phyloP scores from a whole-genome alignment of 1,140 invertebrate species.

The Odontomachus brunneus region DNA sequence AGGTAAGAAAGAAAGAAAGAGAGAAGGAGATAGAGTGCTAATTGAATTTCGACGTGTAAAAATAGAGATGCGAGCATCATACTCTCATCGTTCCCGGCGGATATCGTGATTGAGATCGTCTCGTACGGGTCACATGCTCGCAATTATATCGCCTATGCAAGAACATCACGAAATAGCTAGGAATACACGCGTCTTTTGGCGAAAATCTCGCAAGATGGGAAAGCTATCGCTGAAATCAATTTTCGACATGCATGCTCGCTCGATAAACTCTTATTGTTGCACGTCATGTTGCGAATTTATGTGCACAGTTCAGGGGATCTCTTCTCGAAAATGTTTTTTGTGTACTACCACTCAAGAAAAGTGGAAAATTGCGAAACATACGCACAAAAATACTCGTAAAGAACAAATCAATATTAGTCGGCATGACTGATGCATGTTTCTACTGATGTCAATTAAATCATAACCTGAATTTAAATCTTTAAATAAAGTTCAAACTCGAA shows the following conservation, averaged over 20 bases:
- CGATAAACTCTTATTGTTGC: too few species aligned
- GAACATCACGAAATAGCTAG: neutral
- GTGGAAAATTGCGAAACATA: constrained; percentile 4
- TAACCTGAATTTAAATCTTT: too few species aligned
- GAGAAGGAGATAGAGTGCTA: too few species aligned
- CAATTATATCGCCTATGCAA: neutral
- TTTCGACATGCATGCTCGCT: too few species aligned
- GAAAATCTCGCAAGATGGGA: too few species aligned
- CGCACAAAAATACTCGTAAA: neutral
- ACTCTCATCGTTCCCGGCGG: neutral
- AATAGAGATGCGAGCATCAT: constrained; percentile 28
- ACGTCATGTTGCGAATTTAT: too few species aligned
- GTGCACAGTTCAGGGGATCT: neutral
- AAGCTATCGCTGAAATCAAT: too few species aligned
- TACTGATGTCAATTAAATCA: too few species aligned
- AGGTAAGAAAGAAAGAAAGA: constrained; percentile 78
- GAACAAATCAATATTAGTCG: neutral
- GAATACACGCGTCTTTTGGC: neutral
- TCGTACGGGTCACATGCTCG: neutral
- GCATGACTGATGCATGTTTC: too few species aligned
- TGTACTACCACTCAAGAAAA: neutral
- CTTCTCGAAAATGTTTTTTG: neutral
- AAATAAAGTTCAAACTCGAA: too few species aligned
- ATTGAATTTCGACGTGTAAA: constrained; percentile 42
- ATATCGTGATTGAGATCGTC: neutral